Percentiles rank a stretch among this genome's conserved stretches.
These are phyloP conservation scores for Dreissena rostriformis DNA, from an alignment of 1,140 invertebrate genomes.

Conservation along the genomic window DNA sequence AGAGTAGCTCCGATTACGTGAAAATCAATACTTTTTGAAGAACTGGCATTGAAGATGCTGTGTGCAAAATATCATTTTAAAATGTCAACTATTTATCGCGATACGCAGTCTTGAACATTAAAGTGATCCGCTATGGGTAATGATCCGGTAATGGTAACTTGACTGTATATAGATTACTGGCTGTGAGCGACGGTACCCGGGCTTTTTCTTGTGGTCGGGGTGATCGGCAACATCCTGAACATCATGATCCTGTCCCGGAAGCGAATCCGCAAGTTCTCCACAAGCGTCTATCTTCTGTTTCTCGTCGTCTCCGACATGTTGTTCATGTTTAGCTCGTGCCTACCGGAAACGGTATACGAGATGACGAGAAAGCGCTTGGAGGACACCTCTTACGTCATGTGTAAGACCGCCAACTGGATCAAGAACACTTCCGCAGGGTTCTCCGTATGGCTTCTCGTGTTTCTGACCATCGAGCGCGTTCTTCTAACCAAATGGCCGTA, in stretches of 20 bases:
- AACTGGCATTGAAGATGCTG: too few relatives aligned
- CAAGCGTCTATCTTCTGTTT: neutral
- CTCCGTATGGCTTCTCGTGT: constrained; percentile 27
- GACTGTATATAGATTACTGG: neutral
- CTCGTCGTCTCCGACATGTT: constrained; percentile 2
- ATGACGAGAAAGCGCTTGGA: neutral
- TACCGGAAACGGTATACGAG: neutral
- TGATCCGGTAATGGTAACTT: too few relatives aligned
- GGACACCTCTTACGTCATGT: neutral
- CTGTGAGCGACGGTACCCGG: constrained; percentile 8
- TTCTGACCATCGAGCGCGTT: constrained; percentile 14
- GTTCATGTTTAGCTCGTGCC: neutral
- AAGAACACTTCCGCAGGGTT: neutral
- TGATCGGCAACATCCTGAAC: constrained; percentile 13
- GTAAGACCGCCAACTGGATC: neutral
- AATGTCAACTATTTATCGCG: too few relatives aligned
- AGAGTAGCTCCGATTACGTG: too few relatives aligned
- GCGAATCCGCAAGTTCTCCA: constrained; percentile 10
- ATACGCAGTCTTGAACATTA: too few relatives aligned
- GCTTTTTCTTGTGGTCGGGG: neutral
- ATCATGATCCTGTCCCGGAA: constrained; percentile 19
- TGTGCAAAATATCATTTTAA: too few relatives aligned
- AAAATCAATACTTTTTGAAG: too few relatives aligned
- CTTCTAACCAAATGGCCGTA: constrained; percentile 9
- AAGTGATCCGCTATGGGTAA: too few relatives aligned